These are phyloP conservation scores for Lydus trimaculatus DNA, from an alignment of 2,888 invertebrate genomes.

Conservation along the genomic window DNA sequence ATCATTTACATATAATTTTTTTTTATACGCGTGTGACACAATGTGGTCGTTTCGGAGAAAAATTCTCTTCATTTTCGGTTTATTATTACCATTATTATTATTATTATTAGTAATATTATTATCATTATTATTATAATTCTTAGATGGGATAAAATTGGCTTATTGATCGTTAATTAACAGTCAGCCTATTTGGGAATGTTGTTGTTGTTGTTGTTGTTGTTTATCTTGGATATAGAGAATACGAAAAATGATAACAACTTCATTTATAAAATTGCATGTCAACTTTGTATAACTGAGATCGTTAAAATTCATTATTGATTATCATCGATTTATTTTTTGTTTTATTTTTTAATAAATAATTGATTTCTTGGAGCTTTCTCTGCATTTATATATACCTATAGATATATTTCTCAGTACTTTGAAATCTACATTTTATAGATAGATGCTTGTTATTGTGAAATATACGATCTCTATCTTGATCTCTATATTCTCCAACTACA, in stretches of 20 bases:
- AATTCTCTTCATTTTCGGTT: background rate
- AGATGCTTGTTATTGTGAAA: too few relatives aligned
- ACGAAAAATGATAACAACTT: background rate
- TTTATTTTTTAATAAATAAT: background rate
- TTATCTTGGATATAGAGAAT: background rate
- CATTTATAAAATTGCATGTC: background rate
- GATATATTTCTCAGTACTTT: too few relatives aligned
- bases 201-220: background rate
- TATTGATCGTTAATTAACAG: background rate
- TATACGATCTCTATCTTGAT: too few relatives aligned
- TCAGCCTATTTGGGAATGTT: background rate
- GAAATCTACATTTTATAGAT: too few relatives aligned
- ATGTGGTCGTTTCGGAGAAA: slow-evolving; percentile 1
- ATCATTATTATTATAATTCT: too few relatives aligned
- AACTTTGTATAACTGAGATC: background rate
- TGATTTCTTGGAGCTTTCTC: too few relatives aligned
- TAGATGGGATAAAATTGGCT: background rate
- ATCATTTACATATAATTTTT: slow-evolving; percentile 6
- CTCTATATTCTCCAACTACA: too few relatives aligned
- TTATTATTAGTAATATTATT: background rate
- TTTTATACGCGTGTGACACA: background rate
- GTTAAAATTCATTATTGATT: background rate
- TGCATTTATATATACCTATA: too few relatives aligned
- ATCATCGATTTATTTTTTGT: background rate
- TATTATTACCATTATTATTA: background rate